A percentile compares a stretch with the other conserved stretches of the same genome.
phyloP scores from a whole-genome alignment of 2,113 vertebrate species.

The Shinisaurus crocodilurus region DNA sequence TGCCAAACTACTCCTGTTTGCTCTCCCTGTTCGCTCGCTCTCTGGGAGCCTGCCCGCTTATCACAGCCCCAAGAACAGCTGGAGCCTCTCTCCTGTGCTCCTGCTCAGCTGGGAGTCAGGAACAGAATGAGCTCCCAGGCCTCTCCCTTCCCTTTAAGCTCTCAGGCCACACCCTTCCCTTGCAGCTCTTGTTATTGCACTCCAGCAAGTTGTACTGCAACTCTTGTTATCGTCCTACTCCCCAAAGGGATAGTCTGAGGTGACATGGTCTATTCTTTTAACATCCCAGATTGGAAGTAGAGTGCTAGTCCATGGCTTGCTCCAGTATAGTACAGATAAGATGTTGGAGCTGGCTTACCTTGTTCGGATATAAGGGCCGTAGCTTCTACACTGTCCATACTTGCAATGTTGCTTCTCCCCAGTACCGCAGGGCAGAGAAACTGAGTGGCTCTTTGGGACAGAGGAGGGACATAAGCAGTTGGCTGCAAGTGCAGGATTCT shows the following conservation, averaged over 20 bases:
- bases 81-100: too few species aligned
- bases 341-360: neutral
- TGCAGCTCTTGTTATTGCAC: too few species aligned
- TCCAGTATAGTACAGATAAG: neutral
- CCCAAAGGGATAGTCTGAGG: neutral
- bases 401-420: neutral
- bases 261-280: neutral
- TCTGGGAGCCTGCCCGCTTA: too few species aligned
- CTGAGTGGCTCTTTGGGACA: conserved; percentile 93
- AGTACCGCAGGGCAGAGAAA: conserved; percentile 96
- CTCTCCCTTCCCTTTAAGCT: too few species aligned
- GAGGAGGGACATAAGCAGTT: conserved; percentile 90
- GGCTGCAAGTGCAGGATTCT: conserved; percentile 85
- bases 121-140: too few species aligned
- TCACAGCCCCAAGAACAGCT: too few species aligned
- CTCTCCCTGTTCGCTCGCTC: too few species aligned
- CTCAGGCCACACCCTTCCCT: too few species aligned
- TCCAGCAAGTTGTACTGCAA: too few species aligned
- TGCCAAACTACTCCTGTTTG: too few species aligned
- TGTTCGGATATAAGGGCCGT: neutral
- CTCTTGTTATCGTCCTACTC: too few species aligned
- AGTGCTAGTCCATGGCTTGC: neutral
- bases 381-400: neutral
- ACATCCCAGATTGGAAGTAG: neutral
- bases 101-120: too few species aligned